Evolutionary conservation across 2,888 invertebrate species (phyloP).

Genomic region (Lasioglossum pauxillum): DNA sequence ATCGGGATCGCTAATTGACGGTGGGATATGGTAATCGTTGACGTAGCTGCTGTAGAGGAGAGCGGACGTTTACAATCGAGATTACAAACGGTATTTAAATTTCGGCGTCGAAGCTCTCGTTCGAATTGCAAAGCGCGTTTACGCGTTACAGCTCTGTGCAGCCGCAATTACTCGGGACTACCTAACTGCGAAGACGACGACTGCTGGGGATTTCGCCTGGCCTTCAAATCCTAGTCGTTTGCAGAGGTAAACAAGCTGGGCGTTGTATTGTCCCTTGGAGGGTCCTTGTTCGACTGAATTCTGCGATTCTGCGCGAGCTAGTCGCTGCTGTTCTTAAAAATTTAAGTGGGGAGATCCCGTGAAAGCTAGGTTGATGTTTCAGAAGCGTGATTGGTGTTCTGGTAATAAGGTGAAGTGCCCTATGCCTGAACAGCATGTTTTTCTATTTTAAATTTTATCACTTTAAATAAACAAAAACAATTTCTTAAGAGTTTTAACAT

Average conservation of each 20-base stretch:
- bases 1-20: slow-evolving; percentile 16
- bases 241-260: not conserved
- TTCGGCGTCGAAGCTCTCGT: slow-evolving; percentile 43
- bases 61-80: slow-evolving; percentile 1
- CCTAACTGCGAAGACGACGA: slow-evolving; percentile 48
- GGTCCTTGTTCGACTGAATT: not conserved
- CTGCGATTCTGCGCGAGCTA: not conserved
- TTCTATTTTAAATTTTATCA: too few species aligned
- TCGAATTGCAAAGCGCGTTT: slow-evolving; percentile 61
- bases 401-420: too few species aligned
- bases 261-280: not conserved
- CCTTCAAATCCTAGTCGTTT: not conserved
- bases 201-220: not conserved
- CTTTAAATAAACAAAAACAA: too few species aligned
- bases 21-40: slow-evolving; percentile 18
- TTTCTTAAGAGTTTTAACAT: too few species aligned
- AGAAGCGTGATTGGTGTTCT: too few species aligned
- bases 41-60: not conserved
- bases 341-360: not conserved
- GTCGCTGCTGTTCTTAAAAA: not conserved
- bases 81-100: slow-evolving; percentile 43
- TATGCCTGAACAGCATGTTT: too few species aligned
- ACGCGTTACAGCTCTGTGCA: slow-evolving; percentile 55
- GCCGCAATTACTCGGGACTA: slow-evolving; percentile 63
- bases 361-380: not conserved